Evolutionary conservation across 2,113 vertebrate genomes (phyloP), one percentile per base, ranked within the genome.

Genomic region (Spilogale gracilis): DNA sequence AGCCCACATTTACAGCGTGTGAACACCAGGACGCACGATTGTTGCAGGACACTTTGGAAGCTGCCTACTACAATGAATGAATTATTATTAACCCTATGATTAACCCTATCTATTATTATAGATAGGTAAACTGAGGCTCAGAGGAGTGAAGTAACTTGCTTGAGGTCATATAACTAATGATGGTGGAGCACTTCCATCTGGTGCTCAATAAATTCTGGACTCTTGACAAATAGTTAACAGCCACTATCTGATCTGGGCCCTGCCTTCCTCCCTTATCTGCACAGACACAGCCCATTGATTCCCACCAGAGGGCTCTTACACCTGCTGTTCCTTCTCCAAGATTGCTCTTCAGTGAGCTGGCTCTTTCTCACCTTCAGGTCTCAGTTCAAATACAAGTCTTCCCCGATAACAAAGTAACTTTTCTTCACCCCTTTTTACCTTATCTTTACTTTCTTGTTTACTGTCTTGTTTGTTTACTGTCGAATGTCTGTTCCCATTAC

Each of bases 351-450:
- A 30, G 9, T n/a, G 30, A 54, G 9, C 58, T 20, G 8, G 52
- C 45, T 79, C 21, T 30, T 45, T 56, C 45, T 60, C 58, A 79
- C 3, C 30, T 90, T 65, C 18, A 52, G 45, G 38, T 82, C 48
- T 86, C n/a, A 38, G 30, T 67, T 96, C 69, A 69, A 84, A 86
- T 56, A 63, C 30, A 93, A 63, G 25, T 60, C 83, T 91, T 97
- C 23, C 60, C 48, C 93, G 52, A 63, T 45, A 94, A 85, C 20
- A 63, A 5, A 74, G 25, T 78, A 91, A 61, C 73, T 89, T 94
- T 60, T 74, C 38, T 94, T 65, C 30, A 73, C 27, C 32, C 3
- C 8, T 48, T 89, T 92, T 84, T 60, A 63, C 5, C 76, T 56
- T 74, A 79, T 27, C 10, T 83, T 30, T 91, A 43, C 56, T 21